These are phyloP conservation scores for Chymomyza procnemis DNA, from an alignment of 2,888 invertebrate species.

Conservation along the genomic window DNA sequence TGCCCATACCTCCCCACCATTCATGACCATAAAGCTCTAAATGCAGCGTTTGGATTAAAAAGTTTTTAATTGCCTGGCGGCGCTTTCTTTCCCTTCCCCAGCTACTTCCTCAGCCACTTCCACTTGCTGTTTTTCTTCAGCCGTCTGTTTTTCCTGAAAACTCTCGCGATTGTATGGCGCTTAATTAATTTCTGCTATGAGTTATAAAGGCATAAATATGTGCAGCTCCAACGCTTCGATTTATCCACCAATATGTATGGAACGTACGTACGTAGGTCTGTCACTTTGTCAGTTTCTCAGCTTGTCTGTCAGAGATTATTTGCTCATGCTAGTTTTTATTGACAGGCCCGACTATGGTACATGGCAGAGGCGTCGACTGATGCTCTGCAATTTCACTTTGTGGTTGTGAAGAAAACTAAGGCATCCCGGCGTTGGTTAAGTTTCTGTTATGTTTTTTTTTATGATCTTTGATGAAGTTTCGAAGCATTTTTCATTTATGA, in stretches of 20 bases:
- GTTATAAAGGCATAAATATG: conserved; percentile 59
- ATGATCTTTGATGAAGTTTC: not conserved
- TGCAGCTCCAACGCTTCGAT: conserved; percentile 4
- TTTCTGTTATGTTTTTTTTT: not conserved
- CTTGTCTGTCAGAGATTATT: conserved; percentile 48
- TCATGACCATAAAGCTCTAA: conserved; percentile 5
- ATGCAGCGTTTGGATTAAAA: conserved; percentile 34
- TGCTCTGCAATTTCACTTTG: conserved; percentile 66
- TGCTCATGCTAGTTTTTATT: conserved; percentile 57
- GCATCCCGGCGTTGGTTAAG: not conserved
- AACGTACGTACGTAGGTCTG: not conserved
- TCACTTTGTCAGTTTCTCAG: conserved; percentile 11
- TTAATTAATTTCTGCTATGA: conserved; percentile 63
- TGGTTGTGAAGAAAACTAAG: conserved; percentile 37
- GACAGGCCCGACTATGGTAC: conserved; percentile 33
- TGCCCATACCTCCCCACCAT: not conserved
- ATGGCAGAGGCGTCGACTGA: conserved; percentile 25
- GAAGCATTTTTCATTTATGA: not conserved
- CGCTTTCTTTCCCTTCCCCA: conserved; percentile 18
- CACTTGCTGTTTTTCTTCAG: not conserved
- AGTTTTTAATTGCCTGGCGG: conserved; percentile 61
- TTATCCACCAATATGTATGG: not conserved
- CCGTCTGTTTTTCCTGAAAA: conserved; percentile 10
- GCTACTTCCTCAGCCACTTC: not conserved
- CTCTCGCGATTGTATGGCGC: conserved; percentile 38